Evolutionary conservation across 1,140 invertebrate genomes (phyloP).

Genomic region (Caerostris darwini): DNA sequence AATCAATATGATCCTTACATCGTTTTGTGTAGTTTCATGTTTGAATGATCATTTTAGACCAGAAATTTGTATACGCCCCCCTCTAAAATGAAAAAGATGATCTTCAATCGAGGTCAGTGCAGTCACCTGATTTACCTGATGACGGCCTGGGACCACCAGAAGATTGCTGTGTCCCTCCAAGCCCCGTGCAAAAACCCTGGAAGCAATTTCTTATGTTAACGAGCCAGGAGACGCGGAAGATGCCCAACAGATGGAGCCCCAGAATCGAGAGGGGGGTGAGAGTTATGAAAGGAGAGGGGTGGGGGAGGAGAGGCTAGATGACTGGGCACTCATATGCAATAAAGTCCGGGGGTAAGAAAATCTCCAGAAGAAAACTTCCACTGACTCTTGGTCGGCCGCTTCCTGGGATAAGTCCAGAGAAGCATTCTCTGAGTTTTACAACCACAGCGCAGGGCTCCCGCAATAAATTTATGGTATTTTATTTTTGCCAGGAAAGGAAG

Average conservation of each 20-base stretch:
- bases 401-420: not conserved
- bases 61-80: not conserved
- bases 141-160: conserved; percentile 6
- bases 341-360: conserved; percentile 7
- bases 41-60: not conserved
- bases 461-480: conserved; percentile 43
- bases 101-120: conserved; percentile 31
- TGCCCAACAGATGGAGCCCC: conserved; percentile 30
- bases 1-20: too few species aligned
- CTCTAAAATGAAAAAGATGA: not conserved
- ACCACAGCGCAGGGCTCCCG: not conserved
- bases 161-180: not conserved
- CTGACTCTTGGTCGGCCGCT: not conserved
- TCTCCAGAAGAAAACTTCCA: conserved; percentile 4
- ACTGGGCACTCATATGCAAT: conserved; percentile 16
- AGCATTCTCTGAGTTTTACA: conserved; percentile 2
- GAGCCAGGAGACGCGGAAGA: not conserved
- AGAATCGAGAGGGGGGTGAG: not conserved
- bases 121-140: conserved; percentile 35
- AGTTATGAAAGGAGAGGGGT: not conserved
- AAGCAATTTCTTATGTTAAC: conserved; percentile 37
- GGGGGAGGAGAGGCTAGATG: not conserved
- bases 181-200: not conserved
- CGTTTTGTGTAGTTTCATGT: not conserved
- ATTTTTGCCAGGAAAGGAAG: not conserved